Evolutionary conservation across 1,140 invertebrate species (phyloP), one percentile per base, ranked within the genome.

Genomic region (Cheumatopsyche charites): DNA sequence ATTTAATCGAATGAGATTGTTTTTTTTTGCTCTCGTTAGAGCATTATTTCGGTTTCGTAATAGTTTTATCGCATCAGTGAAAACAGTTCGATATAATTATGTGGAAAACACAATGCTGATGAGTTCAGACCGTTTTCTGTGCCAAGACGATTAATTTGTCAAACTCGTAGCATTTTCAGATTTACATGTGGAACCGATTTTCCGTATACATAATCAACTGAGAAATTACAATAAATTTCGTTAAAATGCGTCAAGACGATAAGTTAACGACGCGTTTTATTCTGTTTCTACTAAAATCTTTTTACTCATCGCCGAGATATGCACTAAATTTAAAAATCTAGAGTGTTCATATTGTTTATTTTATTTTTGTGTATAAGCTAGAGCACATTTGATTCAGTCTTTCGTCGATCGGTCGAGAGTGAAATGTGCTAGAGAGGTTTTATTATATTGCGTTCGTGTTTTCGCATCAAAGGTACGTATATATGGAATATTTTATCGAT

Each of bases 131-230:
- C 13, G 15, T 12, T 42, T 42, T 42, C 41, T 9, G 49, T 23
- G 55, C 55, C 55, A 58, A 58, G 55, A 4, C 21, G 19, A 58
- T 26, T 58, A 23, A 58, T 58, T 58, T 58, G 55, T 58, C 55
- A 58, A 58, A 58, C 12, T 26, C 19, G 6, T 52, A 25, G 19
- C 55, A 23, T 5, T 15, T 47, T 12, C 11, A 47, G 23, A 58
- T 58, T 58, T 58, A 58, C 55, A 58, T 23, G 55, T 12, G 25
- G 11, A 58, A 25, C 23, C 19, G 55, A 58, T 52, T 52, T 19
- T 3, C 43, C 11, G 43, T n/a, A 45, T n/a, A n/a, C n/a, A 45
- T 45, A 45, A 45, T 45, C 29, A 17, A 15, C 9, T 13, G 7
- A 36, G 3, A 36, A 36, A 36, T 36, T 36, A 36, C 29, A 36